Evolutionary conservation across 2,888 invertebrate species (phyloP), one percentile per base, ranked within the genome.

Genomic region (Euplexia lucipara): DNA sequence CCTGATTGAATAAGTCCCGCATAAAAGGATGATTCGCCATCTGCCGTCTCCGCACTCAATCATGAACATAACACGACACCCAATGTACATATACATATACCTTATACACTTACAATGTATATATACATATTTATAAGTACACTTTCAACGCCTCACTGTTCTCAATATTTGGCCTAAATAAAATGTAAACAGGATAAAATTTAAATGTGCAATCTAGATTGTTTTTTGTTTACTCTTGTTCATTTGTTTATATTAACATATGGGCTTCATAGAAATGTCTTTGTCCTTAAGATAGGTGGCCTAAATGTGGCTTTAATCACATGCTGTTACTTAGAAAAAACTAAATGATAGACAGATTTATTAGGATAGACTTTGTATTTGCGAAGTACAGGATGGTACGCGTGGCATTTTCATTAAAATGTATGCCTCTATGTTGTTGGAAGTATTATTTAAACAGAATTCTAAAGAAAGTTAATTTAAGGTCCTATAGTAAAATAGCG

Each of bases 21-120:
- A 92, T 91, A 91, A 92, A 90, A 91, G 89, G 90, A 90, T 82
- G 90, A 92, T 91, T 91, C 88, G 91, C 92, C 93, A 93, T 92
- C 94, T 94, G 94, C 90, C 86, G 78, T 84, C 75, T 78, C 84
- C 67, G 52, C 71, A 75, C 71, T 75, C 81, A 78, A 73, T 78
- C 56, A 67, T 70, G 68, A 60, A 76, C 64, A 70, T 62, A 78
- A 79, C 71, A 70, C 41, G 69, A 60, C 69, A 60, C 53, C n/a
- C 59, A 53, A 47, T 35, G 30, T 56, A 30, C 49, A 75, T 42
- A 35, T 52, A 63, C 70, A 57, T 49, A 54, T 30, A 57, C 32
- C 39, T 20, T 42, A 5, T 30, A 26, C 10, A 5, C 10, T 41
- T 51, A 51, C 30, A 6, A 16, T 10, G 14, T 47, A 48, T 16